Base-by-base conservation (phyloP, 2,113 vertebrate genomes). In the Vulpes vulpes region DNA sequence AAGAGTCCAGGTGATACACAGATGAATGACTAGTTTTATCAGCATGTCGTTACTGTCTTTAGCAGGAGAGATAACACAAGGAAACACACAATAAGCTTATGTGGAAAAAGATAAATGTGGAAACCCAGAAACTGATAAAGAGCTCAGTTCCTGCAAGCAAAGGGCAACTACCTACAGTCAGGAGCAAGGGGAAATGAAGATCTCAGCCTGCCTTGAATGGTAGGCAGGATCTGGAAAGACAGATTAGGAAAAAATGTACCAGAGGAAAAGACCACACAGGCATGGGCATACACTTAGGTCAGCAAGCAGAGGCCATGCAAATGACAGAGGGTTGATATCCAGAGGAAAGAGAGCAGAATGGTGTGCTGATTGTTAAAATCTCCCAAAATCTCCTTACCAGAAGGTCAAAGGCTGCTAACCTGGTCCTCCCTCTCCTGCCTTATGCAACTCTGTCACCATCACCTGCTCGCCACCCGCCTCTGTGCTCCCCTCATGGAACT, bases 21-120 rank as follows among this genome's bases (percentile, higher is more conserved):
- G 89, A 90, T 25, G 27, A 95, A 87, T 43, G 53, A 53, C 25
- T 84, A 9, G 79, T 96, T 71, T 96, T 78, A 94, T 74, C 87
- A 38, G 62, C 27, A 69, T 11, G 23, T 38, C 67, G 71, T 22
- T 65, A 35, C 62, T 43, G 67, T 78, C 65, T 73, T 97, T 82
- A 96, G 43, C 57, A 71, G 14, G 49, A 49, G 35, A 83, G 79
- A 86, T 22, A 89, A 89, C 65, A 74, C 3, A 17, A 92, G 64
- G 76, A 12, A 69, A 76, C 62, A 35, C 25, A 11, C 27, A 55
- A 25, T 49, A 57, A 83, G 15, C 32, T 32, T 30, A 6, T 3
- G 25, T 22, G 30, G 51, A 76, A 95, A 86, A 35, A 95, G 73
- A 88, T 67, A 92, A 90, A 74, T 53, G n/a, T 43, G 23, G 91